These are phyloP conservation scores for Caracal caracal DNA, from an alignment of 2,113 vertebrate genomes.

Conservation along the genomic window DNA sequence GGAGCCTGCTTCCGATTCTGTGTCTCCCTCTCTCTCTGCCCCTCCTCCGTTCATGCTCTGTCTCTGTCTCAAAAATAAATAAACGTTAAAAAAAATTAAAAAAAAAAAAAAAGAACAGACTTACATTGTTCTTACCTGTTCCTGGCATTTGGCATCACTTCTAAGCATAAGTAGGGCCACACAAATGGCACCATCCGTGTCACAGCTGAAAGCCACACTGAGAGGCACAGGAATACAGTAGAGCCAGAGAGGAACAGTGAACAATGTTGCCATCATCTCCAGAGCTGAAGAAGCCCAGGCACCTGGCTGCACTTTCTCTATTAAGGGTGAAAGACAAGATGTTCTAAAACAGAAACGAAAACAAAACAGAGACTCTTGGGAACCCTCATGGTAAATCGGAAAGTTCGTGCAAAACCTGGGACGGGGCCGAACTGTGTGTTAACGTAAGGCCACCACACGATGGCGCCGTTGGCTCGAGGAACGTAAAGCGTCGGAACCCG, in stretches of 20 bases:
- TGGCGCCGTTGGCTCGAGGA: constrained; percentile 43
- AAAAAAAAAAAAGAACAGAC: background rate
- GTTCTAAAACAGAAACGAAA: background rate
- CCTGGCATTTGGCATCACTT: background rate
- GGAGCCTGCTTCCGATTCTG: no score
- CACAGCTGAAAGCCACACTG: background rate
- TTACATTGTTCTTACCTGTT: background rate
- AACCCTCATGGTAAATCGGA: rapidly evolving
- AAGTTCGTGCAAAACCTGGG: background rate
- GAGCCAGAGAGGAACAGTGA: background rate
- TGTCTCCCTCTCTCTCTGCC: no score
- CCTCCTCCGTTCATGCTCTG: no score
- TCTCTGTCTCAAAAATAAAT: no score
- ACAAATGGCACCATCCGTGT: background rate
- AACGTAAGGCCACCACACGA: background rate
- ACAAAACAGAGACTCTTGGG: background rate
- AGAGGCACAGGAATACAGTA: background rate
- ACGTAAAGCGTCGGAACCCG: rapidly evolving
- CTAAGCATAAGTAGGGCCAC: background rate
- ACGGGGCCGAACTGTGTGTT: background rate
- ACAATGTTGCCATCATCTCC: background rate
- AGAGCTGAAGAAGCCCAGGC: background rate
- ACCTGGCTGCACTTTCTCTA: background rate
- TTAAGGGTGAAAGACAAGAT: background rate
- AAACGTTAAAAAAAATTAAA: no score